Base-by-base conservation (phyloP, 1,140 invertebrate genomes). In the Pteromalus puparum region DNA sequence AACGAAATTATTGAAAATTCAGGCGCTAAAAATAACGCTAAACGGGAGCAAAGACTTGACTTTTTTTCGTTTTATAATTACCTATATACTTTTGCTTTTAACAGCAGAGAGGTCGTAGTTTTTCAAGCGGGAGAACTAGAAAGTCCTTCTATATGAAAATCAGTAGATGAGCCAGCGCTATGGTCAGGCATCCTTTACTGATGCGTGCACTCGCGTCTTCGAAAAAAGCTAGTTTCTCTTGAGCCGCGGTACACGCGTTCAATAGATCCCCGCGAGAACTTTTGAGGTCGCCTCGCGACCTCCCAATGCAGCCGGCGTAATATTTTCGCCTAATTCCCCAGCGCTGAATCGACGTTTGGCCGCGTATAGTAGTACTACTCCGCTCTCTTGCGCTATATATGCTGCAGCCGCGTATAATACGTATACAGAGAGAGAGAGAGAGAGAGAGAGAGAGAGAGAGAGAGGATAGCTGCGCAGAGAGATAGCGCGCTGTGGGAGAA, bases 271-370 rank as follows among this genome's bases (percentile, higher is more conserved):
- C 34, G 72, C 3, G 21, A 61, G 18, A 61, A 12, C 61, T 77
- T 77, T 77, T 77, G 75, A 77, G 75, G 75, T 77, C 42, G 34
- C 21, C 21, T 30, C 70, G n/a, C n/a, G n/a, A n/a, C n/a, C n/a
- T n/a, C n/a, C n/a, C n/a, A 5, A 3, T 30, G 26, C 26, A 30
- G n/a, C 6, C 46, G 24, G 24, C 53, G 61, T 61, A 79, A 79
- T 79, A 68, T 79, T 79, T 68, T 79, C 65, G n/a, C 18, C 48
- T 77, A 77, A 65, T 77, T 77, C 75, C 26, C 73, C 75, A 26
- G 7, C 18, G 75, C 75, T 76, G 75, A 77, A 77, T 77, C 75
- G 75, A 77, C 48, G 18, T 61, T 77, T 75, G 42, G 38, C 0
- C 13, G 26, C n/a, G 46, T 13, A 13, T 48, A 48, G 15, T 48